Conservation (phyloP, 2,888 invertebrate genomes). For the Tetranychus piercei region DNA sequence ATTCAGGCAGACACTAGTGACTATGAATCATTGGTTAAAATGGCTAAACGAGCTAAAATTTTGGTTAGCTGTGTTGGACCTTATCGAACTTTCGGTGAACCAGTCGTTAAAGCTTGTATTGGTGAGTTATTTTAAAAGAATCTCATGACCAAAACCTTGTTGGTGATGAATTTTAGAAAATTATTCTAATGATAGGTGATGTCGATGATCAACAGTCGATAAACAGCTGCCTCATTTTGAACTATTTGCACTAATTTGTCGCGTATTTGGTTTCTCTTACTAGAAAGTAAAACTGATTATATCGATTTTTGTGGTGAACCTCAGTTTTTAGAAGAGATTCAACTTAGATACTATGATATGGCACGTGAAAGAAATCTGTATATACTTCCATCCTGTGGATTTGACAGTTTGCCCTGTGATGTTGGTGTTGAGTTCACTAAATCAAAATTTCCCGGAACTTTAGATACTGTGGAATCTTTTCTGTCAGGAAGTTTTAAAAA, state of each 20-base stretch:
- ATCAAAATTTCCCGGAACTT: background rate
- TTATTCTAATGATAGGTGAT: too few species aligned
- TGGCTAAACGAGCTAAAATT: slow-evolving; percentile 60
- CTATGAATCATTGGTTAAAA: slow-evolving; percentile 50
- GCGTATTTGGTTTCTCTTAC: too few species aligned
- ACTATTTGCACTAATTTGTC: too few species aligned
- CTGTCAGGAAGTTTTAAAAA: slow-evolving; percentile 35
- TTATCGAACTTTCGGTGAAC: slow-evolving; percentile 59
- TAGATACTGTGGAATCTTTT: slow-evolving; percentile 44
- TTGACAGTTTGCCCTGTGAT: slow-evolving; percentile 39
- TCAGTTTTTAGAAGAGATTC: slow-evolving; percentile 66
- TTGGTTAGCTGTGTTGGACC: slow-evolving; percentile 53
- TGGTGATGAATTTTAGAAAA: too few species aligned
- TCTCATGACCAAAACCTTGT: too few species aligned
- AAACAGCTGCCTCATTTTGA: too few species aligned
- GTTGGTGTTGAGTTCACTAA: slow-evolving; percentile 33
- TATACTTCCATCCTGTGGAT: slow-evolving; percentile 64
- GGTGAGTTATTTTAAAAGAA: slow-evolving; percentile 37
- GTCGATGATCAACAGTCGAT: too few species aligned
- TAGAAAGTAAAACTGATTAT: slow-evolving; percentile 50
- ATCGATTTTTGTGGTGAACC: slow-evolving; percentile 88
- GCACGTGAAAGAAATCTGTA: slow-evolving; percentile 29
- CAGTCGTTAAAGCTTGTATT: slow-evolving; percentile 63
- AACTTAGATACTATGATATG: slow-evolving; percentile 51
- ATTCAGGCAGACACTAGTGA: slow-evolving; percentile 60